Evolutionary conservation across 2,888 invertebrate genomes (phyloP).

Genomic region (Unio delphinus): DNA sequence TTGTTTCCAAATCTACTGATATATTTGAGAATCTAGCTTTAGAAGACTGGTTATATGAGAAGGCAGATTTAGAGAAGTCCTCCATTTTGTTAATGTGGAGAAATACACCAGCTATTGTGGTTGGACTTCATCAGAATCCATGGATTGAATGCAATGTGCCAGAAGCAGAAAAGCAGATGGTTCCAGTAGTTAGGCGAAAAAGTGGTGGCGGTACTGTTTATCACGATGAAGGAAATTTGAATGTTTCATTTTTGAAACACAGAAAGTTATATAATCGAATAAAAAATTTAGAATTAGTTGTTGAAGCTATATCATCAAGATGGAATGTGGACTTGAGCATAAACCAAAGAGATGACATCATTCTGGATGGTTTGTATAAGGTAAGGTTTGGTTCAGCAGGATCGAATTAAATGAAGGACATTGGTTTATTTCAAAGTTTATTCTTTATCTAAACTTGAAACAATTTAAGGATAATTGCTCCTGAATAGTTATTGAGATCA

Average conservation of each 20-base stretch:
- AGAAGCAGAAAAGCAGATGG: slow-evolving; percentile 78
- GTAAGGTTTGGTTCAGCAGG: slow-evolving; percentile 40
- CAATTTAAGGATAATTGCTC: neutral
- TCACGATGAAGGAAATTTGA: slow-evolving; percentile 85
- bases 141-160: slow-evolving; percentile 91
- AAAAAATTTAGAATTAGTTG: slow-evolving; percentile 89
- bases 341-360: slow-evolving; percentile 88
- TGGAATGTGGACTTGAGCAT: slow-evolving; percentile 85
- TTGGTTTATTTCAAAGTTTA: too few species aligned
- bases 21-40: slow-evolving; percentile 94
- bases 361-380: slow-evolving; percentile 78
- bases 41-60: slow-evolving; percentile 95
- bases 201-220: slow-evolving; percentile 97
- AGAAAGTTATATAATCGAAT: slow-evolving; percentile 87
- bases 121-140: slow-evolving; percentile 97
- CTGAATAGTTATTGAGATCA: too few species aligned
- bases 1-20: slow-evolving; percentile 88
- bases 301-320: slow-evolving; percentile 84
- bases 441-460: neutral
- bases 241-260: slow-evolving; percentile 89
- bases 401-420: too few species aligned
- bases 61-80: slow-evolving; percentile 86
- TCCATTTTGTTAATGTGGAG: slow-evolving; percentile 89
- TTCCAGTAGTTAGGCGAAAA: slow-evolving; percentile 88
- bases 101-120: slow-evolving; percentile 94